Evolutionary conservation across 2,888 invertebrate species (phyloP), one percentile per base, ranked within the genome.

Genomic region (Cephus pygmeus): DNA sequence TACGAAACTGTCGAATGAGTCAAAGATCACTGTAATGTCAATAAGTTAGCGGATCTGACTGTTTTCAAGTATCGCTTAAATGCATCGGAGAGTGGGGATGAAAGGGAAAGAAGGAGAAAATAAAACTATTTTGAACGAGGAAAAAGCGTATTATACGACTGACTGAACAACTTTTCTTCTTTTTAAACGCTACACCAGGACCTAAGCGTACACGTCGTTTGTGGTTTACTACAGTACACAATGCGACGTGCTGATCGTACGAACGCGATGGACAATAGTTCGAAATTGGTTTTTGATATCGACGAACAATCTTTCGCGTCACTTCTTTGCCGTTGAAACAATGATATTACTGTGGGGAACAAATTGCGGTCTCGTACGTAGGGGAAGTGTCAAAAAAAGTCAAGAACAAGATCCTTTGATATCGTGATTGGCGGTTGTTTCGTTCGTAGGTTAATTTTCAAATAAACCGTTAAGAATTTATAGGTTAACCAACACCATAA

Each of bases 61-160:
- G 6, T 56, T 23, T 56, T 56, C 9, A 23, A 56, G 23, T 56
- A 56, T 56, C 56, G 23, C 23, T 34, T 11, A 30, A 34, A 4
- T 71, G 33, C 33, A 34, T 71, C 23, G 1, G 30, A 30, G 34
- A 71, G 71, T 30, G 15, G 12, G 71, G 12, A 34, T 15, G 71
- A 71, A 71, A 71, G 34, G 11, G 71, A 71, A 34, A 34, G 2
- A 30, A 71, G 12, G 11, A 9, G 23, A 77, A 35, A 75, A 75
- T 68, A 74, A 77, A 73, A 34, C 23, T 56, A n/a, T 34, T 69
- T 34, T 4, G 12, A 34, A 40, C 12, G 34, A 40, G 77, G 75
- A 77, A 75, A 77, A 74, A 75, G 36, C 33, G 36, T 12, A 77
- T 75, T 77, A 77, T 75, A 77, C 75, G 75, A 77, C 40, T 77